phyloP scores from a whole-genome alignment of 2,797 vertebrate species.

The Falco concolor region DNA sequence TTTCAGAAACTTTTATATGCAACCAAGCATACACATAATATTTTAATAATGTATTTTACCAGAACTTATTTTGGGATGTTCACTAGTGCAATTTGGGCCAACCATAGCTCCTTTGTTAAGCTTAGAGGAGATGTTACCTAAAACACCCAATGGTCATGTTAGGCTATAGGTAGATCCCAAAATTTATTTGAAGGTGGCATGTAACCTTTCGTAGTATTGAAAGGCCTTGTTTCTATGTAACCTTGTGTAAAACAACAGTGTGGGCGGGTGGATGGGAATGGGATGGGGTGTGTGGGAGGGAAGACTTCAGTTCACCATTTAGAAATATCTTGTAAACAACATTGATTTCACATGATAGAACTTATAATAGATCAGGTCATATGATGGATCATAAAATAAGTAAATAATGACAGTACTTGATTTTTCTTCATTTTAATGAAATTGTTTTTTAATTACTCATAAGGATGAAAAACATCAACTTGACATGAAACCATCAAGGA shows the following conservation, averaged over 20 bases:
- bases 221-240: not conserved
- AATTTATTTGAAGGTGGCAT: not conserved
- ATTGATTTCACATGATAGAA: not conserved
- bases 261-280: no score
- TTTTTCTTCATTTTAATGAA: slow-evolving; percentile 16
- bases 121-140: not conserved
- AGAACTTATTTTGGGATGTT: not conserved
- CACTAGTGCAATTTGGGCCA: not conserved
- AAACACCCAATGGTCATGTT: not conserved
- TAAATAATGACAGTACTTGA: not conserved
- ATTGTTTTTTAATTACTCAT: not conserved
- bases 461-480: not conserved
- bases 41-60: not conserved
- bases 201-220: not conserved
- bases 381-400: not conserved
- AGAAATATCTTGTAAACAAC: not conserved
- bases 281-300: not conserved
- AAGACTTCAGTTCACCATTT: not conserved
- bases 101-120: not conserved
- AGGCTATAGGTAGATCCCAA: not conserved
- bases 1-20: not conserved
- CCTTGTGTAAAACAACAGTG: not conserved
- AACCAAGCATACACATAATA: not conserved
- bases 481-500: not conserved
- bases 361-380: not conserved